Base-by-base conservation (phyloP, 2,797 vertebrate species). In the Jordanella pulchra region DNA sequence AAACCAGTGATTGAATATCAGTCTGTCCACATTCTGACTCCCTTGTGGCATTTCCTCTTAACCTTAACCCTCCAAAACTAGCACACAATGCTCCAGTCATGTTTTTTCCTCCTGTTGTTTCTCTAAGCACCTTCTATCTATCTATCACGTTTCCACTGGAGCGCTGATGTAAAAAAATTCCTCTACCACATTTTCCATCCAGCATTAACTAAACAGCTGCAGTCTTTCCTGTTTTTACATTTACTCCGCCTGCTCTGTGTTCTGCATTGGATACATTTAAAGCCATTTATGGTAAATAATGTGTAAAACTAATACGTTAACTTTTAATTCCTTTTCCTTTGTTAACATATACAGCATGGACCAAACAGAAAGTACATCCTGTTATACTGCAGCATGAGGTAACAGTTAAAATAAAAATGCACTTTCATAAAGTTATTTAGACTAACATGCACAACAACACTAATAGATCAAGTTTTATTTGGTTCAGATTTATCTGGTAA, bases 1-100 rank as follows among this genome's bases (percentile, higher is more conserved):
- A 76, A 87, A 61, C 75, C 87, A 87, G 92, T 84, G 80, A 61
- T 81, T 90, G 84, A 54, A 78, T 83, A 75, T 86, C 87, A 91
- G 88, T 73, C 85, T 86, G 72, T 56, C 65, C 79, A 71, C 64
- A 75, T 77, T 83, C 66, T 89, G 78, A 87, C 87, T 85, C 87
- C 76, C 63, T 73, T 72, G 60, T 77, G 84, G 85, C 73, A 89
- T 93, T 91, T 89, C 88, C 86, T 60, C 21, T 32, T 44, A 11
- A 25, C 44, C 21, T 25, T 58, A 23, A 72, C 75, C 68, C 65
- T 64, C 47, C 18, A 44, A 82, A 75, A 84, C 78, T 5, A 65
- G 32, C 48, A 39, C 71, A 55, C 76, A 61, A 39, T 45, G 69
- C 63, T 50, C 64, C 60, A 67, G 70, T 50, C 23, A 12, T 80